Evolutionary conservation across 1,140 invertebrate species (phyloP), one percentile per base, ranked within the genome.

Genomic region (Argopecten irradians): DNA sequence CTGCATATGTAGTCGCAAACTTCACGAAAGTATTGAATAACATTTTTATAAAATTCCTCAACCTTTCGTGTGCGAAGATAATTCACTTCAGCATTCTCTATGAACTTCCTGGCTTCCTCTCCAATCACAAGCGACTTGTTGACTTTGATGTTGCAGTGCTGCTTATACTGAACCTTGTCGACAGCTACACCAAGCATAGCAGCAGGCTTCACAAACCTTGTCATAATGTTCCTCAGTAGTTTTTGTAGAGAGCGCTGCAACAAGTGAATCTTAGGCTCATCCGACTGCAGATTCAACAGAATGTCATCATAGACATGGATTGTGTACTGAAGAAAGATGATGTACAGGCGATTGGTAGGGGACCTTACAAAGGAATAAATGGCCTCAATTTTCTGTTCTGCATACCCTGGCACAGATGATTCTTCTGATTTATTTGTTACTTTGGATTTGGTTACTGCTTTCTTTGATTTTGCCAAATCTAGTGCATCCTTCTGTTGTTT

Each of bases 271-370:
- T 86, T 55, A 33, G 90, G 90, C 2, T 89, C 90, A 5, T 91
- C 84, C 16, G 89, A 32, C 83, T 92, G 87, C 9, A 91, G 46
- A 36, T 82, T 86, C 19, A 35, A 19, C 33, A 90, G 55, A 14
- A 91, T 39, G 8, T 55, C 43, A 87, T 91, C 89, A 91, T 86
- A 91, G 19, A 90, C 71, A 71, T 89, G 34, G 14, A 92, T 82
- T 0, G 89, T 87, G 34, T 90, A 89, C 13, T 84, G 85, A 0
- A 89, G 39, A 55, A 91, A 92, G 16, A 92, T 13, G 14, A 41
- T 34, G 83, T 90, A 90, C 36, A 90, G 35, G 7, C 89, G 82
- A 39, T 92, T 91, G 22, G 90, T 91, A 83, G 90, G 91, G 16
- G 86, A 89, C n/a, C 84, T 86, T 5, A 91, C 35, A 86, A 91